phyloP scores from a whole-genome alignment of 2,113 vertebrate genomes.

The Aptenodytes patagonicus region DNA sequence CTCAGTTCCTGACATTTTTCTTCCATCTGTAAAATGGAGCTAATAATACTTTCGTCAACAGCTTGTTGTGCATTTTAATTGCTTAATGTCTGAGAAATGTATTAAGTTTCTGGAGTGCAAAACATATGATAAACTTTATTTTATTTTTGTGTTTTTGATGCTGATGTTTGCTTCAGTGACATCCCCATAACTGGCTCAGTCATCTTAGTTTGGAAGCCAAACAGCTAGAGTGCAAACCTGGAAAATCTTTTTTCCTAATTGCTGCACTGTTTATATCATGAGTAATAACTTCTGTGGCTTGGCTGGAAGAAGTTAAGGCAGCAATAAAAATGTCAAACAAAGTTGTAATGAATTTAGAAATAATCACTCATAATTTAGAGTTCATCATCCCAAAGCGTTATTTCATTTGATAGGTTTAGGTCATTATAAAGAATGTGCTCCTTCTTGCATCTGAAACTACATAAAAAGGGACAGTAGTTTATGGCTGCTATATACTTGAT shows the following conservation, averaged over 20 bases:
- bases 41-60: not conserved
- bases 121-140: not conserved
- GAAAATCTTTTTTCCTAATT: conserved; percentile 18
- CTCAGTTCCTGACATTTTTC: not conserved
- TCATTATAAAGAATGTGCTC: conserved; percentile 59
- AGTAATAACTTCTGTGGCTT: conserved; percentile 48
- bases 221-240: not conserved
- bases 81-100: not conserved
- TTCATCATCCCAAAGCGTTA: conserved; percentile 48
- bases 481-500: conserved; percentile 60
- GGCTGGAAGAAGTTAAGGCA: conserved; percentile 55
- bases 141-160: not conserved
- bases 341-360: conserved; percentile 66
- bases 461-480: conserved; percentile 60
- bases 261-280: conserved; percentile 24
- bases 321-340: conserved; percentile 62
- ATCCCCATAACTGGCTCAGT: not conserved
- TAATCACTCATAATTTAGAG: conserved; percentile 67
- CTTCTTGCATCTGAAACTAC: conserved; percentile 59
- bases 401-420: conserved; percentile 64
- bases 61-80: conserved; percentile 2
- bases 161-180: not conserved
- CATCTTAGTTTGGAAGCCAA: conserved; percentile 2
- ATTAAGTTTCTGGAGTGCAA: not conserved
- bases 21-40: not conserved